phyloP scores from a whole-genome alignment of 2,888 invertebrate species.

The Gandaritis pyraliata region DNA sequence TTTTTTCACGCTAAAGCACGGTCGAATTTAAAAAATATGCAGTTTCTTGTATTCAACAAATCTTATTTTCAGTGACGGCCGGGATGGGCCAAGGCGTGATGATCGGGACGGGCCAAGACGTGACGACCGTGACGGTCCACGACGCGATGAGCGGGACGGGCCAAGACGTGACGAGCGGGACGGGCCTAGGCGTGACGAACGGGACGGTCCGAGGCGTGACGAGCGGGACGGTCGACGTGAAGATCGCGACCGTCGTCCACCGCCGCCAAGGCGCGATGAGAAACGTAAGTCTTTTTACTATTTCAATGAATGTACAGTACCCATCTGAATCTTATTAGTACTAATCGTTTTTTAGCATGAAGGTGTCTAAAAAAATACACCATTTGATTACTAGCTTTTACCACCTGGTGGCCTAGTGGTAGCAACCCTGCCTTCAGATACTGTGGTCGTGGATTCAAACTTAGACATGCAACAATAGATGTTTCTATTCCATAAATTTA shows the following conservation, averaged over 20 bases:
- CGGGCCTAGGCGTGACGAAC: conserved; percentile 53
- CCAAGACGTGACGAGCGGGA: conserved; percentile 50
- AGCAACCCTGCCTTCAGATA: too few relatives aligned
- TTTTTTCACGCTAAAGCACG: too few relatives aligned
- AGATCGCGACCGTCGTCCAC: conserved; percentile 61
- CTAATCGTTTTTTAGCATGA: too few relatives aligned
- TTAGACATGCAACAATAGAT: too few relatives aligned
- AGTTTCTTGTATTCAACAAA: background rate
- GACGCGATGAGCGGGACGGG: conserved; percentile 56
- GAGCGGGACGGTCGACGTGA: conserved; percentile 60
- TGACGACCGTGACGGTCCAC: conserved; percentile 57
- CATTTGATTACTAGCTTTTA: too few relatives aligned
- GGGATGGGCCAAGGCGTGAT: conserved; percentile 58
- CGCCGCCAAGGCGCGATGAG: conserved; percentile 73
- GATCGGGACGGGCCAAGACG: conserved; percentile 57
- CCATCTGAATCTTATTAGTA: too few relatives aligned
- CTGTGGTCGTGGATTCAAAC: too few relatives aligned
- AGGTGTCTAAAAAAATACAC: too few relatives aligned
- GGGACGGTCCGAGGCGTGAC: conserved; percentile 56
- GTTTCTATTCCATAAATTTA: too few relatives aligned
- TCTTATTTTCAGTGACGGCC: conserved; percentile 45
- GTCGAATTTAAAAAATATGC: too few relatives aligned
- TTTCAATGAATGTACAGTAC: background rate
- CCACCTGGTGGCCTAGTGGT: too few relatives aligned
- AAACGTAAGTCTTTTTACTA: conserved; percentile 62